Evolutionary conservation across 2,113 vertebrate species (phyloP), one percentile per base, ranked within the genome.

Genomic region (Lucifuga dentata): DNA sequence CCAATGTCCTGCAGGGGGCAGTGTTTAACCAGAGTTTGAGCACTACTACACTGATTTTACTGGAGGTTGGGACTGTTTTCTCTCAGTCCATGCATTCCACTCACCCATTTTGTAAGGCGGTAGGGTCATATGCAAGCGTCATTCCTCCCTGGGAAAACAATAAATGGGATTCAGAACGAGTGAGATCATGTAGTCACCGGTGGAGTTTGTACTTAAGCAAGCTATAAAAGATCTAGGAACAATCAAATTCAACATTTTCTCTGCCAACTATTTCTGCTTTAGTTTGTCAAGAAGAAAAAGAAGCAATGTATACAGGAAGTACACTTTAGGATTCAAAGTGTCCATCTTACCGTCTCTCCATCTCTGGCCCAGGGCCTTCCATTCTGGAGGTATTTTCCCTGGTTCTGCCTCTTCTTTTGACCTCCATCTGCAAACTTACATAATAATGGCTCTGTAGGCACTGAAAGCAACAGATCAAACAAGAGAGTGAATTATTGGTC

Each of bases 361-460:
- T 95, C 96, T 86, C 95, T 90, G 9, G 91, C 86, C 96, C 96
- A 98, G 17, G 94, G 91, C 59, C 95, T 90, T 62, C 95, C 96
- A 16, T 96, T 97, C 51, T 94, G 95, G 65, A 95, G 90, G 36
- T 95, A 96, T 83, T 96, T 98, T 68, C 95, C 94, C 86, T 95
- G 96, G 84, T 92, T 94, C 88, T 95, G 96, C 45, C 96, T 91
- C 87, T 97, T 98, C 91, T 98, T 98, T 86, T 97, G 96, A 10
- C 96, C 96, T 2, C 96, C 96, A 29, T 98, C 96, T 17, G 96
- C 96, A 91, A 98, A 98, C 86, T 98, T 98, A 86, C 95, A 98
- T 86, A 98, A 93, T 91, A 98, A 91, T 3, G 96, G 96, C 87
- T 98, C 96, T 24, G 94, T 91, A 55, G 96, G 95, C 53, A 94